Base-by-base conservation (phyloP, 2,888 invertebrate genomes). In the Lasioglossum leucozonium region DNA sequence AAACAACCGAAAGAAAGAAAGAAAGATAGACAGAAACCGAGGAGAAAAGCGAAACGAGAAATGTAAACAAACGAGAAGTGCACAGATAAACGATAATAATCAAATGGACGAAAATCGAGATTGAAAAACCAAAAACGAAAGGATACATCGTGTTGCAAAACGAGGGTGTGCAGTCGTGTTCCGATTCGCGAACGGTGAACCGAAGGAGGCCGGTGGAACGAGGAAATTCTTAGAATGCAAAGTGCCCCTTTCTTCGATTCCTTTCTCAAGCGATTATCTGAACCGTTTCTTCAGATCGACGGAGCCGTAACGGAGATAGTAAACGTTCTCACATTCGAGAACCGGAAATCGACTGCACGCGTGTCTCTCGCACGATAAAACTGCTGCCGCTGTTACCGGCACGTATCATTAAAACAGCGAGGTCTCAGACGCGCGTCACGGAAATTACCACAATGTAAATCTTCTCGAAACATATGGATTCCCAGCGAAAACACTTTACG, bases 51-150 rank as follows among this genome's bases (percentile, higher is more conserved):
- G 47, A 82, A 78, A 30, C 13, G 2, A 79, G 55, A n/a, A 26
- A 77, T 62, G n/a, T 18, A 58, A 11, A 77, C 67, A 58, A 11
- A 72, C 5, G 78, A 30, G 13, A 73, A 62, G 75, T 75, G 55
- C 77, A 73, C 77, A 77, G n/a, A 55, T 47, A 11, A 47, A 80
- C 13, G 72, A 44, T 34, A 76, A 82, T 77, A 85, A 79, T 42
- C 62, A 37, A 82, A 78, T 55, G 71, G 79, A 84, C 69, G 18
- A 37, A 22, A 37, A 5, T 51, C 16, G 47, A 26, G 22, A 18
- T 6, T 4, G 26, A 16, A 58, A n/a, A n/a, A n/a, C n/a, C n/a
- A n/a, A n/a, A n/a, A n/a, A n/a, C n/a, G n/a, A n/a, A 10, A 51
- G 2, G 4, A 10, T 3, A 51, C 58, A 26, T 26, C 58, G 58